Base-by-base conservation (phyloP, 2,888 invertebrate genomes). In the Tipula lateralis region DNA sequence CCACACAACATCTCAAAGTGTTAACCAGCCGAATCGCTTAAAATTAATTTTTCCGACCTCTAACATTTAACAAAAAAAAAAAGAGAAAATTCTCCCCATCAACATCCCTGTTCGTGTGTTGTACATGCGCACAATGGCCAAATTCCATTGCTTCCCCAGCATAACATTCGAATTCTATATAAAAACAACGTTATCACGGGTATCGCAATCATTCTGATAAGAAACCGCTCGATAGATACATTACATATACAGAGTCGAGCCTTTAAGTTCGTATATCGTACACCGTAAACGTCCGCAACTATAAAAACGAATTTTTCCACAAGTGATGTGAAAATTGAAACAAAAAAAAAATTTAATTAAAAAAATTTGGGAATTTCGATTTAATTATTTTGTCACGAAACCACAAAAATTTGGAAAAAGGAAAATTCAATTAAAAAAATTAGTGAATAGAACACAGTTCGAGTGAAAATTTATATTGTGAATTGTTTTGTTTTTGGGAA, bases 341-440 rank as follows among this genome's bases (percentile, higher is more conserved):
- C 9, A 24, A 39, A 66, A 66, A 24, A 66, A 24, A 66, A 66
- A n/a, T n/a, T n/a, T n/a, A n/a, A n/a, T n/a, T n/a, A n/a, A n/a
- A n/a, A n/a, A n/a, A n/a, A 24, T 66, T 66, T 66, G 13, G 13
- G 13, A 39, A 39, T 66, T 66, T 66, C 66, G 19, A 66, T 66
- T 66, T 66, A 66, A 66, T 66, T 66, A 66, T 19, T 66, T 66
- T 66, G 66, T 66, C 66, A 66, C n/a, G n/a, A 19, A 66, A 66
- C 24, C 66, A 66, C 19, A 66, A 12, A 50, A 50, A 19, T 13
- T 12, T 66, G 6, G 3, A 9, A 7, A 66, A 66, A 66, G 24
- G 9, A 24, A 66, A 66, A 24, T 66, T 24, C 66, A 24, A 66
- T 24, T 24, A 24, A 66, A 2, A 32, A 24, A 66, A 24, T 66